Base-by-base conservation (phyloP, 2,888 invertebrate genomes). In the Dryocosmus kuriphilus region DNA sequence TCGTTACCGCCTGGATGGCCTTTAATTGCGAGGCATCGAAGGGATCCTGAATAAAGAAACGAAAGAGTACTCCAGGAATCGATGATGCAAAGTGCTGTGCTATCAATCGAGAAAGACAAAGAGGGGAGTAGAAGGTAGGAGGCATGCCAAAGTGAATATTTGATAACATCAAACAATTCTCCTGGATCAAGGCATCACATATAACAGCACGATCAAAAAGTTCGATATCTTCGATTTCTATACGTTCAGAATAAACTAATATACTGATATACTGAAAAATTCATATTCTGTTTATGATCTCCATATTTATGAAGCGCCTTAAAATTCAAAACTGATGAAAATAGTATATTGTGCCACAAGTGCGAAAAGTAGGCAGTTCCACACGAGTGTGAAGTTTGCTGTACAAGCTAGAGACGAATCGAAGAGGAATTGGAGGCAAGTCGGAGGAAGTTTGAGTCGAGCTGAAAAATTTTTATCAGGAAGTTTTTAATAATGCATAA, bases 101-200 rank as follows among this genome's bases (percentile, higher is more conserved):
- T 71, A 71, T 51, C 71, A 71, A 71, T 71, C 30, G 71, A 51
- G n/a, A 71, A 71, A 51, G 9, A 51, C n/a, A 30, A 71, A 3
- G 8, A 1, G 19, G n/a, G 19, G 5, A 19, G n/a, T n/a, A 6
- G 27, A n/a, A n/a, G n/a, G n/a, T n/a, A 55, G 11, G 16, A 24
- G 14, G 9, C 32, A 65, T 16, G 38, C 9, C 30, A 30, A 71
- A 71, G 51, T n/a, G 51, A 71, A 71, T 51, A 71, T 71, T 71
- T 51, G 27, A 71, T 71, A 71, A 51, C 51, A 71, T 51, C 71
- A 51, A 71, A 71, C 71, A 71, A 71, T 30, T 32, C 30, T 41
- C 46, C 27, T 27, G 30, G 30, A 51, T 71, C 11, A 46, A 46
- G 67, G 65, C 24, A 35, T 63, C 38, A 38, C 16, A 46, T 67